Base-by-base conservation (phyloP, 2,797 vertebrate genomes). In the Halcyon smyrnensis region DNA sequence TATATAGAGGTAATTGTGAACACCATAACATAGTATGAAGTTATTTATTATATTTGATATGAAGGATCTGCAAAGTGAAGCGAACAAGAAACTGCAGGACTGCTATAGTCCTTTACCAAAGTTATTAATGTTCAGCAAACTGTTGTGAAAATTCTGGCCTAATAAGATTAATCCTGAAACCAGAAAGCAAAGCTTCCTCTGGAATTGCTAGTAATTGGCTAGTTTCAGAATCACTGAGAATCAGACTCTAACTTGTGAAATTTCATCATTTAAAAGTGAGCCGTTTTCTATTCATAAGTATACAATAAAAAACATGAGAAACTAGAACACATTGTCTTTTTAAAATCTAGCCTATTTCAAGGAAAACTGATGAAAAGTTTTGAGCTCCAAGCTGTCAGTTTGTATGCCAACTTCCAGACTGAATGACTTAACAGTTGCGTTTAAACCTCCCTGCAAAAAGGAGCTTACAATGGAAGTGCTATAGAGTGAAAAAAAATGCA, bases 331-430 rank as follows among this genome's bases (percentile, higher is more conserved):
- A 24, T 23, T 90, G 67, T 75, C 82, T 59, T 71, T 75, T 70
- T n/a, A 68, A 89, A 87, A 95, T 92, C 88, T 71, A 76, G 68
- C 57, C 64, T 83, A 43, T 80, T 90, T 95, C 80, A 94, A 90
- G 84, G 81, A 77, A 95, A 89, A 9, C 51, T 54, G 91, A 93
- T 85, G 78, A 95, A 90, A 94, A 95, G 90, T 96, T 95, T 85
- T 30, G 77, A 84, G 80, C 71, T 90, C 68, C 76, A 56, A 85
- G 83, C 81, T 87, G 64, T 89, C 96, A 93, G 91, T 84, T 84
- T 95, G 77, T 43, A 87, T 28, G 88, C 88, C 94, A 95, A 1
- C 84, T 92, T 93, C 71, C 91, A 96, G 81, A 73, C 56, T 48
- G 69, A 96, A 90, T 54, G 86, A 95, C 91, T 90, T 95, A 68